Percentiles rank a stretch among this genome's conserved stretches.
These are phyloP conservation scores for Elgaria multicarinata DNA, from an alignment of 2,113 vertebrate species.

Conservation along the genomic window DNA sequence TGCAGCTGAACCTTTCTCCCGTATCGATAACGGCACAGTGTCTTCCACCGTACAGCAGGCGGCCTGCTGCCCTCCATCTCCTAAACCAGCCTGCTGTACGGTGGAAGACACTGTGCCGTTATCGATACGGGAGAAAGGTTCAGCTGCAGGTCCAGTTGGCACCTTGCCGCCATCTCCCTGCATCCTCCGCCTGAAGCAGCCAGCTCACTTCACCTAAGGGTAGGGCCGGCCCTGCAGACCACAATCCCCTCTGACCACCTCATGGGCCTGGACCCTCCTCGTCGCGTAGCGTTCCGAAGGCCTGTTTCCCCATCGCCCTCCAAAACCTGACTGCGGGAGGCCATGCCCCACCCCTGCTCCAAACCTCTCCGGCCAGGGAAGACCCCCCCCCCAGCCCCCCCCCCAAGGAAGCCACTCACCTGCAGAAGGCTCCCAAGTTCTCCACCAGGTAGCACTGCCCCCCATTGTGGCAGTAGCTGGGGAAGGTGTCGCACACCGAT, in stretches of 20 bases:
- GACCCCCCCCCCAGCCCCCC: not conserved
- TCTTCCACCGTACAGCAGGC: too few relatives aligned
- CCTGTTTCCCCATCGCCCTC: not conserved
- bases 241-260: not conserved
- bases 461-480: slow-evolving; percentile 94
- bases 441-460: slow-evolving; percentile 95
- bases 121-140: too few relatives aligned
- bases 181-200: too few relatives aligned
- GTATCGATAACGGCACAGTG: too few relatives aligned
- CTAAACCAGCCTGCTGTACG: too few relatives aligned
- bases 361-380: not conserved
- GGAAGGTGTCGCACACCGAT: slow-evolving; percentile 88
- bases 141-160: too few relatives aligned
- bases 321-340: not conserved
- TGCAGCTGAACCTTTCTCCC: too few relatives aligned
- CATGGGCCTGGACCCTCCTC: not conserved
- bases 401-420: slow-evolving; percentile 71
- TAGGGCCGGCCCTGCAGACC: too few relatives aligned
- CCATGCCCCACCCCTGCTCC: not conserved
- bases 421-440: slow-evolving; percentile 91
- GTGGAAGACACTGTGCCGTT: too few relatives aligned
- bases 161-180: too few relatives aligned
- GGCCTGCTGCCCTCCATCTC: too few relatives aligned
- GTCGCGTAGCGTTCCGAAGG: not conserved
- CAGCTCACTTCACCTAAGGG: too few relatives aligned